Evolutionary conservation across 2,888 invertebrate genomes (phyloP).

Genomic region (Lasioglossum zephyrum): DNA sequence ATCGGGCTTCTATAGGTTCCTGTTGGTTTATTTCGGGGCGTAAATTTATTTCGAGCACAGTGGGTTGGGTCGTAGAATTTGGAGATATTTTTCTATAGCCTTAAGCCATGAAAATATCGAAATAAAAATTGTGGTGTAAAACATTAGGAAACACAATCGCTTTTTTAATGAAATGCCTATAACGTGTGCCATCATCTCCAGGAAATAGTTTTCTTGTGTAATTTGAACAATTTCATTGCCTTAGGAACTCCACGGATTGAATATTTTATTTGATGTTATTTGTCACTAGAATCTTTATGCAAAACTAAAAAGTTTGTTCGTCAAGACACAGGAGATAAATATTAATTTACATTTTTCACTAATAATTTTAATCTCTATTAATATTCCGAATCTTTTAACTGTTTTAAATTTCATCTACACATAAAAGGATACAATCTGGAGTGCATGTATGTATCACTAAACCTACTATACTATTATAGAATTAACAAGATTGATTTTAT

Average conservation of each 20-base stretch:
- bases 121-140: background rate
- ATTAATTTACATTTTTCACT: too few relatives aligned
- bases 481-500: too few relatives aligned
- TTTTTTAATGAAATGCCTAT: background rate
- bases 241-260: too few relatives aligned
- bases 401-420: too few relatives aligned
- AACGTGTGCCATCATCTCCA: background rate
- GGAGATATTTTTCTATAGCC: background rate
- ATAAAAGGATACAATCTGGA: too few relatives aligned
- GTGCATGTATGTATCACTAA: too few relatives aligned
- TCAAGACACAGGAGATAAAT: background rate
- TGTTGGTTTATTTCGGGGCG: background rate
- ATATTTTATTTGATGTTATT: too few relatives aligned
- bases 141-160: background rate
- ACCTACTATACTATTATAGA: too few relatives aligned
- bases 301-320: too few relatives aligned
- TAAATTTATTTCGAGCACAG: background rate
- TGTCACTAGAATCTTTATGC: too few relatives aligned
- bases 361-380: too few relatives aligned
- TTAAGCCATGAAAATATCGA: background rate
- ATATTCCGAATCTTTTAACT: too few relatives aligned
- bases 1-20: background rate
- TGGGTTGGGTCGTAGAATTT: background rate
- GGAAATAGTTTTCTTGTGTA: background rate
- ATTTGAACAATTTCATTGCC: background rate